Conservation (phyloP, 2,797 vertebrate species). For the Pangasius djambal region DNA sequence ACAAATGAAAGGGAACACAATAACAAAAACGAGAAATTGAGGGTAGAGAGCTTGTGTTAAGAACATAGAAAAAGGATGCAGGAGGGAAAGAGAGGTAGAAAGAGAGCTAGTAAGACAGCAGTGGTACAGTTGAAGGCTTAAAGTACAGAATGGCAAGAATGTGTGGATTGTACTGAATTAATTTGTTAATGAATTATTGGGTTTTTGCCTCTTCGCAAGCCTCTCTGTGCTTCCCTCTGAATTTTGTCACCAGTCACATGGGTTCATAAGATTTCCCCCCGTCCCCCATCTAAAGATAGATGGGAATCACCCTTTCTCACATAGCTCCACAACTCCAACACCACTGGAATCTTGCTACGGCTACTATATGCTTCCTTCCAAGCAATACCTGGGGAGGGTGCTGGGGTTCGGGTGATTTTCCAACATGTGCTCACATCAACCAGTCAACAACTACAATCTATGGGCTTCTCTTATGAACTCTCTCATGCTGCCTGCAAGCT, state of each 20-base stretch:
- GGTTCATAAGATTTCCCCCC: slow-evolving; percentile 56
- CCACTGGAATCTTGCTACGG: slow-evolving; percentile 25
- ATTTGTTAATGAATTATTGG: neutral
- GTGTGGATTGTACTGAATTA: neutral
- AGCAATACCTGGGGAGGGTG: slow-evolving; percentile 26
- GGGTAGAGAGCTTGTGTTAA: neutral
- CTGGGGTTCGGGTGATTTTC: slow-evolving; percentile 13
- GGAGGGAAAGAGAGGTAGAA: neutral
- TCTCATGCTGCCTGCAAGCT: slow-evolving; percentile 21
- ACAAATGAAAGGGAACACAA: neutral
- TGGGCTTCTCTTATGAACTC: slow-evolving; percentile 20
- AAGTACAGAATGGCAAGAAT: neutral
- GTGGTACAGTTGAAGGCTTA: neutral
- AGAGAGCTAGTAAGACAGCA: neutral
- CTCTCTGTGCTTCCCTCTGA: neutral
- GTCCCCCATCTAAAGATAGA: slow-evolving; percentile 58
- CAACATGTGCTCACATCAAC: slow-evolving; percentile 36
- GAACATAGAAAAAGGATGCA: neutral
- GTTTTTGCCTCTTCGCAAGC: neutral
- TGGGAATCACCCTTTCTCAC: slow-evolving; percentile 35
- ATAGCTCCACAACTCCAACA: slow-evolving; percentile 12
- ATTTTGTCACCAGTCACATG: slow-evolving; percentile 32
- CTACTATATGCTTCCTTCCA: slow-evolving; percentile 35
- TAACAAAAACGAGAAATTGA: neutral
- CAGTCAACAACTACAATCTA: slow-evolving; percentile 33